Evolutionary conservation across 2,797 vertebrate species (phyloP).

Genomic region (Chrysocyon brachyurus): DNA sequence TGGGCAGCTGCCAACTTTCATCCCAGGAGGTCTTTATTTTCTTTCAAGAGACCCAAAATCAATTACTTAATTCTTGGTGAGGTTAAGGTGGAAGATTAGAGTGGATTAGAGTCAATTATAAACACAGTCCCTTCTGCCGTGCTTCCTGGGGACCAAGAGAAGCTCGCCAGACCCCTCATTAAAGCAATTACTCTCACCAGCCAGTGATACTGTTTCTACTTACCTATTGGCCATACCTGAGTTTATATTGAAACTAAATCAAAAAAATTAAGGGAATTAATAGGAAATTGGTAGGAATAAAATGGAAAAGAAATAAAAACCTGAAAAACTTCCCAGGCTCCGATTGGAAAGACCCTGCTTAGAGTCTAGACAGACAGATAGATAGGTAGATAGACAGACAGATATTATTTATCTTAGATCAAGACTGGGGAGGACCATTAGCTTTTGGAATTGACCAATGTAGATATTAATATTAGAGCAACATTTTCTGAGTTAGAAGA

Average conservation of each 20-base stretch:
- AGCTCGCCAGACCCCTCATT: constrained; percentile 81
- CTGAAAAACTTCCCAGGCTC: not conserved
- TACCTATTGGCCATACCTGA: not conserved
- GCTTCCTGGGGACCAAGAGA: constrained; percentile 79
- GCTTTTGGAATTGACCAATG: not conserved
- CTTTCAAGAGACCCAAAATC: constrained; percentile 86
- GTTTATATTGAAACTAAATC: constrained; percentile 16
- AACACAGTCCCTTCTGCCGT: constrained; percentile 86
- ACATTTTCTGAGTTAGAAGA: not conserved
- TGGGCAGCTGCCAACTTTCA: constrained; percentile 82
- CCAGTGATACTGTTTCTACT: constrained; percentile 1
- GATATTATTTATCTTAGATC: too few species aligned
- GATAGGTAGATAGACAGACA: not conserved
- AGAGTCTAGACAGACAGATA: not conserved
- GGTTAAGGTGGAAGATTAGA: constrained; percentile 84
- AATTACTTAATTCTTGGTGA: constrained; percentile 85
- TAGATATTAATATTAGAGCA: not conserved
- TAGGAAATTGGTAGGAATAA: not conserved
- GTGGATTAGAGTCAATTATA: constrained; percentile 85
- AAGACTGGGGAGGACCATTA: not conserved
- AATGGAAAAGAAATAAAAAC: constrained; percentile 37
- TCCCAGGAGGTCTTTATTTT: constrained; percentile 85
- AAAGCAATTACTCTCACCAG: constrained; percentile 87
- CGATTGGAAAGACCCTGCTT: not conserved
- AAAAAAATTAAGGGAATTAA: constrained; percentile 1